Base-by-base conservation (phyloP, 2,113 vertebrate species). In the Nettapus auritus region DNA sequence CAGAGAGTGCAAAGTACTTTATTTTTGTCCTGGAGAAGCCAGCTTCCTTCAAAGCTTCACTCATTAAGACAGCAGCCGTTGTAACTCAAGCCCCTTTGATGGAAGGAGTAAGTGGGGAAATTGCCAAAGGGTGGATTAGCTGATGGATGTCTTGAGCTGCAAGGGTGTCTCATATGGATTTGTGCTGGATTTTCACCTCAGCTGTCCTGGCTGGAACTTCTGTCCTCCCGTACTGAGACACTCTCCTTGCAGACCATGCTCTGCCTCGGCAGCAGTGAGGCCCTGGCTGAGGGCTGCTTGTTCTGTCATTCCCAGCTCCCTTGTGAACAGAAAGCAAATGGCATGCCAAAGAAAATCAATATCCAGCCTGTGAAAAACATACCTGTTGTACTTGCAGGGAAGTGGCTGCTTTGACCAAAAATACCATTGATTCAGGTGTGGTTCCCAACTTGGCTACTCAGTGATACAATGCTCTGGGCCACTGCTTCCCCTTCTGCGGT, bases 141-240 rank as follows among this genome's bases (percentile, higher is more conserved):
- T 57, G 53, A 71, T 87, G 66, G 59, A 83, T 80, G 56, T 57
- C 75, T 92, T 91, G 80, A 93, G 76, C 40, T 94, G 80, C 66
- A 93, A 59, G 86, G 50, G 63, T 90, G 78, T 82, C 83, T 94
- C 81, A 17, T 55, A 59, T 9, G 94, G 82, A 96, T 92, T 92
- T 93, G 66, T 55, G 68, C 52, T 77, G 94, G 90, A 96, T 97
- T 97, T 95, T 95, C 95, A 82, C 84, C 76, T 94, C 76, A 67
- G 75, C 62, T 3, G 3, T 64, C 69, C 66, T 62, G 96, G 97
- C 94, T 96, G 80, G 23, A 93, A 62, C 59, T 84, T 36, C 86
- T 6, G 19, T 67, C 55, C 86, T 74, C 52, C 71, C 6, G 3
- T 22, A 95, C 56, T 68, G 77, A 77, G 86, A 60, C 38, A 40